phyloP scores from a whole-genome alignment of 2,888 invertebrate genomes.

The Bimastos eiseni region DNA sequence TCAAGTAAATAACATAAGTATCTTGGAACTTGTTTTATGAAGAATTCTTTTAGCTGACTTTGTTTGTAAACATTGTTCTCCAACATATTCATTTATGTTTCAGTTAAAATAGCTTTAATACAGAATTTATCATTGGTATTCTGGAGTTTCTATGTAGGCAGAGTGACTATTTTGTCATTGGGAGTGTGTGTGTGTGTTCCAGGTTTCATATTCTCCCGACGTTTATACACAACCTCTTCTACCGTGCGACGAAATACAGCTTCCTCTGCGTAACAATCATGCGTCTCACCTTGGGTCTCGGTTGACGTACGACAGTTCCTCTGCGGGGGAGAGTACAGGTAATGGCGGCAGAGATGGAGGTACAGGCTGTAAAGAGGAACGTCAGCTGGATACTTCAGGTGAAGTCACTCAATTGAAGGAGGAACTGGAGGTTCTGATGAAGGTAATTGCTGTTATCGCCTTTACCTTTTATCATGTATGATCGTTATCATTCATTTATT shows the following conservation, averaged over 20 bases:
- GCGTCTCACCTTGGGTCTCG: not conserved
- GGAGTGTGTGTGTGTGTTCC: not conserved
- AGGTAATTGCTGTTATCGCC: constrained; percentile 24
- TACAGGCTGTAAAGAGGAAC: not conserved
- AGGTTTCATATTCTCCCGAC: not conserved
- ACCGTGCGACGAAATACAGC: not conserved
- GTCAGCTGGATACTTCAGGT: constrained; percentile 21
- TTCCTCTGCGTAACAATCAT: not conserved
- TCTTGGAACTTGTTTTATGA: too few relatives aligned
- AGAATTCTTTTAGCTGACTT: too few relatives aligned
- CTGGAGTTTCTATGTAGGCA: not conserved
- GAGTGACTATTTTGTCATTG: too few relatives aligned
- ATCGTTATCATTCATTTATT: too few relatives aligned
- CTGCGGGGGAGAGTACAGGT: not conserved
- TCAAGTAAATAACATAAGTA: too few relatives aligned
- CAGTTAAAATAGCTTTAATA: too few relatives aligned
- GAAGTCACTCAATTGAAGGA: constrained; percentile 33
- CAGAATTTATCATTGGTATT: not conserved
- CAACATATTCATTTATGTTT: too few relatives aligned
- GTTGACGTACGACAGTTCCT: not conserved
- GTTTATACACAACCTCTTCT: not conserved
- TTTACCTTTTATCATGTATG: not conserved
- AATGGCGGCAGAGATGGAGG: not conserved
- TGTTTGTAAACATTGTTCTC: too few relatives aligned
- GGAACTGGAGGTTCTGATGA: constrained; percentile 37